phyloP scores from a whole-genome alignment of 2,797 vertebrate genomes.

The Gambelia wislizenii region DNA sequence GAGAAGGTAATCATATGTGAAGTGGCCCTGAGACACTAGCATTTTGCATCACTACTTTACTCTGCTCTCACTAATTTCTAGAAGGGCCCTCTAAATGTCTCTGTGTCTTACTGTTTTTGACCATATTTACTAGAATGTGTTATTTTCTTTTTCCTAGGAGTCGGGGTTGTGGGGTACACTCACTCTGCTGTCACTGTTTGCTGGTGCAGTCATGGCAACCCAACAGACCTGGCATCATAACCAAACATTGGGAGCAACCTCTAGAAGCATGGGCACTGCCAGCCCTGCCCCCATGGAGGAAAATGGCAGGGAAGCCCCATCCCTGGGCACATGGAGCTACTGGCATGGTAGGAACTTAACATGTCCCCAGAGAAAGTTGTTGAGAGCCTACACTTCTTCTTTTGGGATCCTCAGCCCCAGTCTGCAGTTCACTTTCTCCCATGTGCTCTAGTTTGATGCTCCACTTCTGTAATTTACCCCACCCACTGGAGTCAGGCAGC shows the following conservation, averaged over 20 bases:
- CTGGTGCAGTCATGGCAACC: constrained; percentile 61
- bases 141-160: constrained; percentile 52
- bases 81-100: not conserved
- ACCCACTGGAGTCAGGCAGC: not conserved
- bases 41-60: not conserved
- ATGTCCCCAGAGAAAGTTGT: not conserved
- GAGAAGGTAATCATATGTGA: not conserved
- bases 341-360: constrained; percentile 42
- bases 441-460: not conserved
- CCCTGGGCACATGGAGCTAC: constrained; percentile 37
- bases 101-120: not conserved
- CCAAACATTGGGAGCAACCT: constrained; percentile 4
- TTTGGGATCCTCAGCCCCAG: not conserved
- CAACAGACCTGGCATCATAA: constrained; percentile 50
- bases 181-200: constrained; percentile 70
- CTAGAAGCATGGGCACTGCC: constrained; percentile 32
- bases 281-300: constrained; percentile 36
- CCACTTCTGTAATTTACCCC: not conserved
- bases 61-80: not conserved
- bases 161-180: constrained; percentile 67
- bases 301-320: constrained; percentile 21
- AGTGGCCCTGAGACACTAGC: not conserved
- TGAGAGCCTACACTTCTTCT: not conserved
- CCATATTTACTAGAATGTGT: not conserved
- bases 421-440: not conserved